Conservation (phyloP, 2,888 invertebrate species). For the Coelogynopora nodosa region DNA sequence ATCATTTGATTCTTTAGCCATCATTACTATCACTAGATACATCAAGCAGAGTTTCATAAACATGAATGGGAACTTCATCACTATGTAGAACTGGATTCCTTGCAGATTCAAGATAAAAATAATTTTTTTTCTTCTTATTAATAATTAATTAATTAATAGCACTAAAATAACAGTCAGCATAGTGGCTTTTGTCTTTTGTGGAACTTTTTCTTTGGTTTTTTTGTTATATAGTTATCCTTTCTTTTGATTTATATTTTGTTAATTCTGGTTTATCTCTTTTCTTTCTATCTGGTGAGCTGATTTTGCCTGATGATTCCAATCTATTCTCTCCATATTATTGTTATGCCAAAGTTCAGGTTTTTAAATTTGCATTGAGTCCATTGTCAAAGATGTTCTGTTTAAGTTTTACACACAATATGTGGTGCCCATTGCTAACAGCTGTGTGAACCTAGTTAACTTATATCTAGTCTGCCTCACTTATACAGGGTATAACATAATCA, state of each 20-base stretch:
- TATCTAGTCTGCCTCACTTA: not conserved
- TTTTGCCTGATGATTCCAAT: too few species aligned
- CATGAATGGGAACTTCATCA: not conserved
- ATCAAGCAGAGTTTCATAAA: not conserved
- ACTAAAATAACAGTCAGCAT: not conserved
- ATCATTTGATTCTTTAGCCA: not conserved
- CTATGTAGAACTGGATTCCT: not conserved
- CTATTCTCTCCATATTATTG: not conserved
- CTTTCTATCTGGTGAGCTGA: too few species aligned
- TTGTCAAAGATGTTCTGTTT: not conserved
- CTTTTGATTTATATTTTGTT: too few species aligned
- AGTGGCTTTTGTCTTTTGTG: not conserved
- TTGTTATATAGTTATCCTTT: too few species aligned
- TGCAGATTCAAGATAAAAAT: not conserved
- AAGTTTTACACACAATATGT: too few species aligned
- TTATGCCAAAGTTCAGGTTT: not conserved
- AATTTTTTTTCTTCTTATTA: not conserved
- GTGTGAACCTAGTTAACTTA: not conserved
- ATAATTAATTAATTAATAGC: not conserved
- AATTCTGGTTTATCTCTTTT: too few species aligned
- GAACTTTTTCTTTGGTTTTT: too few species aligned
- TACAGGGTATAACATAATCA: too few species aligned
- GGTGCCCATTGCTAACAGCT: too few species aligned
- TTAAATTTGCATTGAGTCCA: not conserved
- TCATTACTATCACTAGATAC: not conserved